These are phyloP conservation scores for Mimas tiliae DNA, from an alignment of 2,888 invertebrate genomes.

Conservation along the genomic window DNA sequence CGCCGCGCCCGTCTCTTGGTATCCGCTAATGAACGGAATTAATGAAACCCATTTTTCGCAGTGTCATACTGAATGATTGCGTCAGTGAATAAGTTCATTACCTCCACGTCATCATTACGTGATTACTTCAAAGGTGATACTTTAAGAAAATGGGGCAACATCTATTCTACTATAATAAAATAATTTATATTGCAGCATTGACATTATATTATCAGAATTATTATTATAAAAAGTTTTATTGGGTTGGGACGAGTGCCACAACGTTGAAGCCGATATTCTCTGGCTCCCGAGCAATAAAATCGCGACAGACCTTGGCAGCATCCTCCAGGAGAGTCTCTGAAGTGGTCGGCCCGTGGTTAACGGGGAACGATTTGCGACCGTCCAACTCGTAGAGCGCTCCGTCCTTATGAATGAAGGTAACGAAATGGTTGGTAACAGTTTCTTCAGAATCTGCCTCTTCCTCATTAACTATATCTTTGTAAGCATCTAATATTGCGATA, in stretches of 20 bases:
- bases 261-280: conserved; percentile 94
- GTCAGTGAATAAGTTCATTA: conserved; percentile 34
- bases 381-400: conserved; percentile 93
- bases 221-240: conserved; percentile 42
- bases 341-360: conserved; percentile 91
- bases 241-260: conserved; percentile 89
- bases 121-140: conserved; percentile 20
- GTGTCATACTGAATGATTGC: conserved; percentile 63
- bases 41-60: conserved; percentile 67
- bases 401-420: conserved; percentile 92
- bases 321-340: conserved; percentile 91
- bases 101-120: conserved; percentile 22
- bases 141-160: conserved; percentile 2
- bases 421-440: conserved; percentile 93
- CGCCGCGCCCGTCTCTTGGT: conserved; percentile 44
- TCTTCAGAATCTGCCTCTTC: conserved; percentile 88
- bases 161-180: conserved; percentile 26
- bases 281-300: conserved; percentile 94
- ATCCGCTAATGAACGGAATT: conserved; percentile 68
- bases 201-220: conserved; percentile 9
- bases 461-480: conserved; percentile 91
- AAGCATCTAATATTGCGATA: conserved; percentile 89
- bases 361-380: conserved; percentile 87
- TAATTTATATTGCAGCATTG: conserved; percentile 26
- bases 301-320: conserved; percentile 91